Percentiles rank a stretch among this genome's conserved stretches.
phyloP scores from a whole-genome alignment of 2,888 invertebrate species.

The Dromius quadrimaculatus region DNA sequence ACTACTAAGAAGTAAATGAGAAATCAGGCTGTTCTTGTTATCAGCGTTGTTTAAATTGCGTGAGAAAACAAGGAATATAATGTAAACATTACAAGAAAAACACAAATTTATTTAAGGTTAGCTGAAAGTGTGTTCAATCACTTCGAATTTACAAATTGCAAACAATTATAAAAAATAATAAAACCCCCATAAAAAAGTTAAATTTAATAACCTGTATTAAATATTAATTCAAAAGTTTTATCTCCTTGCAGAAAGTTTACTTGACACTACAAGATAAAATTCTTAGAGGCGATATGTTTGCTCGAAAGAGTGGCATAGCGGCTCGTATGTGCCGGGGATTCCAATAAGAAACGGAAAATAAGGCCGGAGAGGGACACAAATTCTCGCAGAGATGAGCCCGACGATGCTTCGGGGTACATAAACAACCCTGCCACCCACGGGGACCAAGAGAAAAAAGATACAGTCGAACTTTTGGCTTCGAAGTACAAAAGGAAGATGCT shows the following conservation, averaged over 20 bases:
- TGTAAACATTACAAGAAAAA: too few species aligned
- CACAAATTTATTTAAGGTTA: too few species aligned
- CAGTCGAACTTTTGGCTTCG: too few species aligned
- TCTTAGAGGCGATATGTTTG: slow-evolving; percentile 16
- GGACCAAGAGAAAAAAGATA: too few species aligned
- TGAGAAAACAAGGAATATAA: background rate
- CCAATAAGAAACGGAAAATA: slow-evolving; percentile 59
- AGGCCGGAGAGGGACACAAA: slow-evolving; percentile 60
- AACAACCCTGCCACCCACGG: too few species aligned
- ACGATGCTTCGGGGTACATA: background rate
- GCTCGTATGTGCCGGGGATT: slow-evolving; percentile 53
- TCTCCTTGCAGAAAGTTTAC: slow-evolving; percentile 1
- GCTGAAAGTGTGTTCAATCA: too few species aligned
- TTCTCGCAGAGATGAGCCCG: slow-evolving; percentile 53
- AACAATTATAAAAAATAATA: too few species aligned
- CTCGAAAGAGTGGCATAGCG: background rate
- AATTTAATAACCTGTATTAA: too few species aligned
- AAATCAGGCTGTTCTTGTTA: slow-evolving; percentile 26
- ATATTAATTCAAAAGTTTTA: background rate
- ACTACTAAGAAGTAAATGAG: too few species aligned
- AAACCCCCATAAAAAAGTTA: too few species aligned
- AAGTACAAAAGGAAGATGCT: too few species aligned
- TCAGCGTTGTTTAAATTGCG: slow-evolving; percentile 12
- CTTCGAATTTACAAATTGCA: too few species aligned
- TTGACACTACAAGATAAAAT: slow-evolving; percentile 17